Base-by-base conservation (phyloP, 1,140 invertebrate species). In the Gryon sp. region DNA sequence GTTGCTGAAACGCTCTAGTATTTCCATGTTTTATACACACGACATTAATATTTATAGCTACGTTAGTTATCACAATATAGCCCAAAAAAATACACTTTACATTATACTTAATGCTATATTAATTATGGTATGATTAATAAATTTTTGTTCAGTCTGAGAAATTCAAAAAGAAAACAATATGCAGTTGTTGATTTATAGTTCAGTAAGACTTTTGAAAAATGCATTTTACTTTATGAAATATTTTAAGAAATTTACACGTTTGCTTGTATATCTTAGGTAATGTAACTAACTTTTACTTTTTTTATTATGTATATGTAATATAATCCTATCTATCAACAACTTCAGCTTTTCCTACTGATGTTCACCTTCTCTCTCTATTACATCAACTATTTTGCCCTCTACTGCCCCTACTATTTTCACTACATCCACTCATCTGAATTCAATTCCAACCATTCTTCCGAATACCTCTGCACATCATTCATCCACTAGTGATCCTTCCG, bases 71-170 rank as follows among this genome's bases (percentile, higher is more conserved):
- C 18, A n/a, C 30, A 22, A 9, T n/a, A 14, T 24, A 12, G 46
- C n/a, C n/a, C n/a, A n/a, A n/a, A n/a, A 52, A 46, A 48, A 65
- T 43, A 66, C 7, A 45, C 32, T 43, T 65, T 53, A 55, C 20
- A 4, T 1, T 12, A 9, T 38, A 55, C 48, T 66, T 55, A 66
- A 55, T 46, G 30, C 8, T 36, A 66, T 66, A 38, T 66, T 66
- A 66, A 66, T 36, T n/a, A n/a, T n/a, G n/a, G n/a, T n/a, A n/a
- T n/a, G n/a, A n/a, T n/a, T n/a, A n/a, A n/a, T n/a, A n/a, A n/a
- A n/a, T n/a, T n/a, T n/a, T n/a, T n/a, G n/a, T n/a, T n/a, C n/a
- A n/a, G n/a, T n/a, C n/a, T n/a, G n/a, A n/a, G n/a, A n/a, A n/a
- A n/a, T n/a, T n/a, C n/a, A 46, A n/a, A n/a, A n/a, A 18, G 11